Evolutionary conservation across 2,888 invertebrate genomes (phyloP).

Genomic region (Cryptus armator): DNA sequence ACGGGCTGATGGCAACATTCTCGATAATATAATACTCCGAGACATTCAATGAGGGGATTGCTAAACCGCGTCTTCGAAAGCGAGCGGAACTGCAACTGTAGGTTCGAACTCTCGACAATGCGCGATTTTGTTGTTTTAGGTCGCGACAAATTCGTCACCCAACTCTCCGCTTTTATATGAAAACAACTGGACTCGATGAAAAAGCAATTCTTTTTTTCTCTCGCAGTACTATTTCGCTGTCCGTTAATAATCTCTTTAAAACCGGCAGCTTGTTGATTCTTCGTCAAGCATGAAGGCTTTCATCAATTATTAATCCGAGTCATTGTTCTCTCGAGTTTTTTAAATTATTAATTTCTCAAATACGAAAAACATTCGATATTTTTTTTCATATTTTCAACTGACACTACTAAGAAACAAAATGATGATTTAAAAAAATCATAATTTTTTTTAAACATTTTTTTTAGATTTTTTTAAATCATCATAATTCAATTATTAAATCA

Average conservation of each 20-base stretch:
- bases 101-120: constrained; percentile 22
- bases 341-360: too few species aligned
- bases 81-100: not conserved
- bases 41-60: constrained; percentile 47
- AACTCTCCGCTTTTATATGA: constrained; percentile 10
- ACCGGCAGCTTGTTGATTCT: not conserved
- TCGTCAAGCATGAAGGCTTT: not conserved
- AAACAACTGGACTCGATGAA: constrained; percentile 43
- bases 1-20: constrained; percentile 64
- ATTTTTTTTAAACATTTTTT: too few species aligned
- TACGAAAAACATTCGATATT: too few species aligned
- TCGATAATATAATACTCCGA: constrained; percentile 63
- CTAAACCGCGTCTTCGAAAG: constrained; percentile 9
- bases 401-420: too few species aligned
- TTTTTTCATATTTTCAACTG: too few species aligned
- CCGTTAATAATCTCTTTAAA: not conserved
- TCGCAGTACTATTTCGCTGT: constrained; percentile 7
- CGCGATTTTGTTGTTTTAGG: constrained; percentile 65
- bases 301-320: too few species aligned
- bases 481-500: too few species aligned
- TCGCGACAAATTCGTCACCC: constrained; percentile 58
- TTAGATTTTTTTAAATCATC: too few species aligned
- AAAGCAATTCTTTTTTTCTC: constrained; percentile 47
- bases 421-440: too few species aligned
- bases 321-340: too few species aligned